These are phyloP conservation scores for Achlya flavicornis DNA, from an alignment of 2,888 invertebrate species.

Conservation along the genomic window DNA sequence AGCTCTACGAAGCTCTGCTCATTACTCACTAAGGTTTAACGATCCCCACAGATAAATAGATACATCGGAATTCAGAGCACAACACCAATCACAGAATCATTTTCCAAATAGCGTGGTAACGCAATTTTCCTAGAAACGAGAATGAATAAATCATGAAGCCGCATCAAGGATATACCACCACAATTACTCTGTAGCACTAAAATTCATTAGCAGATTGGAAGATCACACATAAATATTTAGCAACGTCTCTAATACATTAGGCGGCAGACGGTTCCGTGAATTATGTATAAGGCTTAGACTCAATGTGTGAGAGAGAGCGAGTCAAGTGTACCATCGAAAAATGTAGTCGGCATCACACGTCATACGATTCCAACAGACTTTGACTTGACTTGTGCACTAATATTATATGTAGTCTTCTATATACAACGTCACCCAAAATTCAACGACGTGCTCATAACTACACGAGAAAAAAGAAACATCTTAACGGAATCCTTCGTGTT, in stretches of 20 bases:
- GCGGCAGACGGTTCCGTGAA: slow-evolving; percentile 55
- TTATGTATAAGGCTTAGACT: slow-evolving; percentile 58
- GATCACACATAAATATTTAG: slow-evolving; percentile 70
- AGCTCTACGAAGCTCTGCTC: background rate
- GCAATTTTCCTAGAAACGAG: slow-evolving; percentile 20
- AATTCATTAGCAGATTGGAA: slow-evolving; percentile 68
- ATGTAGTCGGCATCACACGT: background rate
- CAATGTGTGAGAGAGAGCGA: slow-evolving; percentile 22
- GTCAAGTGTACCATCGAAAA: background rate
- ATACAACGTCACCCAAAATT: no score
- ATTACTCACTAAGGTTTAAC: background rate
- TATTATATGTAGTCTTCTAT: no score
- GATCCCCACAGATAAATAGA: background rate
- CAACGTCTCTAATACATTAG: slow-evolving; percentile 69
- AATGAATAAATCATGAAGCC: slow-evolving; percentile 29
- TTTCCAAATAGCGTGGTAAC: slow-evolving; percentile 10
- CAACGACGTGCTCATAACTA: no score
- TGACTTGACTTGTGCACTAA: no score
- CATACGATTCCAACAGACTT: no score
- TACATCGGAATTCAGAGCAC: slow-evolving; percentile 5
- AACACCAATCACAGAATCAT: background rate
- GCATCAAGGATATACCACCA: slow-evolving; percentile 22
- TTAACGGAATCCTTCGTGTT: no score
- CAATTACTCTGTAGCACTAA: slow-evolving; percentile 34
- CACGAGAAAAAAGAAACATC: no score